These are phyloP conservation scores for Rhynchophorus ferrugineus DNA, from an alignment of 1,140 invertebrate species.

Conservation along the genomic window DNA sequence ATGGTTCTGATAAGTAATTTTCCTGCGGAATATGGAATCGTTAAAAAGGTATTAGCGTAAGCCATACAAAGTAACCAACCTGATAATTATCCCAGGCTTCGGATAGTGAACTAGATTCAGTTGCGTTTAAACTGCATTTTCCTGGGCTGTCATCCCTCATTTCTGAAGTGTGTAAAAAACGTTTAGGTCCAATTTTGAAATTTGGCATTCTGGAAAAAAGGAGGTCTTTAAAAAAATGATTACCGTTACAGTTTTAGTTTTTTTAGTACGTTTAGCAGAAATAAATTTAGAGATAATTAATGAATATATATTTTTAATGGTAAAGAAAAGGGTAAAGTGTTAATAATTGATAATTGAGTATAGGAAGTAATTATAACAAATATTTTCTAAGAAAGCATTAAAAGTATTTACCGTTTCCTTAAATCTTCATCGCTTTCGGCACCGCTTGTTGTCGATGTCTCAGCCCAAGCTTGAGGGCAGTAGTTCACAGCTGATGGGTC, in stretches of 20 bases:
- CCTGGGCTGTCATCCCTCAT: slow-evolving; percentile 32
- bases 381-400: not conserved
- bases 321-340: no score
- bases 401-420: slow-evolving; percentile 29
- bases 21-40: slow-evolving; percentile 51
- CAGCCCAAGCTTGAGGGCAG: slow-evolving; percentile 24
- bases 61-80: slow-evolving; percentile 37
- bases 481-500: slow-evolving; percentile 48
- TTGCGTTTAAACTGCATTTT: slow-evolving; percentile 33
- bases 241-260: no score
- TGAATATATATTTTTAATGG: no score
- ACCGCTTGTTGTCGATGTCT: slow-evolving; percentile 41
- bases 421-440: slow-evolving; percentile 35
- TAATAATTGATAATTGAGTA: no score
- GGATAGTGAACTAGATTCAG: slow-evolving; percentile 68
- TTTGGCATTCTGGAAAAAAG: slow-evolving; percentile 28
- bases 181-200: slow-evolving; percentile 31
- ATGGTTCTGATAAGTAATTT: slow-evolving; percentile 84
- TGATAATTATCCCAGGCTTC: slow-evolving; percentile 82
- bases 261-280: not conserved
- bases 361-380: no score
- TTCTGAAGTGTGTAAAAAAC: slow-evolving; percentile 25
- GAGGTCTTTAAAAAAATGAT: not conserved
- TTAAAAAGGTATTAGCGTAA: not conserved
- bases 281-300: not conserved